Evolutionary conservation across 2,113 vertebrate genomes (phyloP).

Genomic region (Corythaixoides concolor): DNA sequence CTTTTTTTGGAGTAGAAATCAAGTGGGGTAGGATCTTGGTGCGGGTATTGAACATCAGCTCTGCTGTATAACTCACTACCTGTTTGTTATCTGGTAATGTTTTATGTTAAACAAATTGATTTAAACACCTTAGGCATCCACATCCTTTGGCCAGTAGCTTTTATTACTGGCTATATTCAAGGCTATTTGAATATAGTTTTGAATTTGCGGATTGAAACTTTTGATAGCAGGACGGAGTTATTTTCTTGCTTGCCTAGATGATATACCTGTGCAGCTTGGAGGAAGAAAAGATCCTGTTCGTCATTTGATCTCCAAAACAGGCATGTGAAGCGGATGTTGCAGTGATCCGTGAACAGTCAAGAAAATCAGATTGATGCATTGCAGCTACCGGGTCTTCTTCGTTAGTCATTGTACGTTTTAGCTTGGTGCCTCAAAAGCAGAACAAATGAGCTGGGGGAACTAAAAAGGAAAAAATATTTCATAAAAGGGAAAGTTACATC

Average conservation of each 20-base stretch:
- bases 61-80: background rate
- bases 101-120: background rate
- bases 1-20: background rate
- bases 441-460: background rate
- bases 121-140: background rate
- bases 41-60: background rate
- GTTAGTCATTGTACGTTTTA: background rate
- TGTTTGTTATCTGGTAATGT: background rate
- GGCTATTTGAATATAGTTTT: background rate
- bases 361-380: conserved; percentile 23
- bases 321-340: background rate
- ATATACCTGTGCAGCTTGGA: background rate
- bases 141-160: background rate
- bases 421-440: background rate
- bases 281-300: background rate
- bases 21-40: background rate
- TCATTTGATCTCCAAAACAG: background rate
- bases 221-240: background rate
- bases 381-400: conserved; percentile 35
- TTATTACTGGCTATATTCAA: background rate
- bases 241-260: background rate
- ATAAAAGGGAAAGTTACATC: background rate
- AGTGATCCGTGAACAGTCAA: background rate
- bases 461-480: background rate
- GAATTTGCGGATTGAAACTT: background rate